Evolutionary conservation across 2,797 vertebrate genomes (phyloP).

Genomic region (Pseudopleuronectes americanus): DNA sequence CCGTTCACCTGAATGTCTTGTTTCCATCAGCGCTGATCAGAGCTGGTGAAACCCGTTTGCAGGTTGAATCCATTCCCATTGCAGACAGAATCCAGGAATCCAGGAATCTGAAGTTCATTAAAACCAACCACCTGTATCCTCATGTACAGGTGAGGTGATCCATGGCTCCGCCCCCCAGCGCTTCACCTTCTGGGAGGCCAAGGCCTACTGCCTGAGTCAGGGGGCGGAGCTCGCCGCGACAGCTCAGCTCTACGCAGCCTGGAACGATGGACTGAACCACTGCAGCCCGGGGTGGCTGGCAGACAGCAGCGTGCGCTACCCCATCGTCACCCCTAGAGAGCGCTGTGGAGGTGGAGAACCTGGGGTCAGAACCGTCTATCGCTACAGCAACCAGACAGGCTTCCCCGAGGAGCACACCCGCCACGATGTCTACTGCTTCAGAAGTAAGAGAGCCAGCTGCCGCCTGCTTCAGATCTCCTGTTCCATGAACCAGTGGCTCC

Average conservation of each 20-base stretch:
- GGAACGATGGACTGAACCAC: constrained; percentile 90
- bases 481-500: too few species aligned
- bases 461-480: too few species aligned
- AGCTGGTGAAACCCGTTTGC: too few species aligned
- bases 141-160: constrained; percentile 88
- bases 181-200: constrained; percentile 90
- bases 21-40: too few species aligned
- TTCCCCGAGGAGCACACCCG: constrained; percentile 87
- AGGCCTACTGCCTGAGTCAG: constrained; percentile 80
- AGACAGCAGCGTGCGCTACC: constrained; percentile 93
- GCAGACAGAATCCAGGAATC: too few species aligned
- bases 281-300: constrained; percentile 95
- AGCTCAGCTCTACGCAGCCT: constrained; percentile 91
- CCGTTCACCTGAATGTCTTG: too few species aligned
- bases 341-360: constrained; percentile 91
- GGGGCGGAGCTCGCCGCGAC: constrained; percentile 87
- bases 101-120: too few species aligned
- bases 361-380: constrained; percentile 91
- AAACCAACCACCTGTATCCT: not conserved
- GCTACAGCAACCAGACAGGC: constrained; percentile 92
- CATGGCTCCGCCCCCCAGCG: constrained; percentile 79
- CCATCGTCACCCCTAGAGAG: constrained; percentile 90
- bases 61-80: too few species aligned
- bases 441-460: constrained; percentile 78
- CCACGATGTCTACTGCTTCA: constrained; percentile 93